Percentiles rank a stretch among this genome's conserved stretches.
These are phyloP conservation scores for Parthenolecanium corni DNA, from an alignment of 2,888 invertebrate species.

Conservation along the genomic window DNA sequence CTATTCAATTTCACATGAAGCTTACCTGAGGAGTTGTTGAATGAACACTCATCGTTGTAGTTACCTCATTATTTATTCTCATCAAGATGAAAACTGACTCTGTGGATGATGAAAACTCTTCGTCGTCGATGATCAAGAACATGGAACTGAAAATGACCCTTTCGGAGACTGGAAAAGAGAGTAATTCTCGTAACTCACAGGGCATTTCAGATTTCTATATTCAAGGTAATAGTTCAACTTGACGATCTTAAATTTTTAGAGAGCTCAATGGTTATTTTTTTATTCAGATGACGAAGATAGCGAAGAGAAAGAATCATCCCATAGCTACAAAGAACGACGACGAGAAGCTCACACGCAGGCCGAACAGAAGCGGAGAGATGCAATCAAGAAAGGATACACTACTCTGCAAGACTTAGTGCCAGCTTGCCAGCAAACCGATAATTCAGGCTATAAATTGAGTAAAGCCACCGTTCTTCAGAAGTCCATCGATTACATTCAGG, in stretches of 20 bases:
- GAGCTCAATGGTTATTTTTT: neutral
- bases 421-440: conserved; percentile 83
- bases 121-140: neutral
- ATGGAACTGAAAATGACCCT: neutral
- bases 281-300: conserved; percentile 49
- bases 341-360: conserved; percentile 93
- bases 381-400: conserved; percentile 94
- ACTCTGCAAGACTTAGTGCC: conserved; percentile 85
- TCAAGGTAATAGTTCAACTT: conserved; percentile 7
- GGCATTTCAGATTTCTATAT: conserved; percentile 11
- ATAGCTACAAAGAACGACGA: conserved; percentile 84
- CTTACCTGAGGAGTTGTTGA: no score
- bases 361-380: conserved; percentile 91
- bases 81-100: conserved; percentile 11
- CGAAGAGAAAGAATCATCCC: conserved; percentile 48
- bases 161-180: conserved; percentile 7
- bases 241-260: neutral
- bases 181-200: conserved; percentile 2
- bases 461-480: conserved; percentile 92
- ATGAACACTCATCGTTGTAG: no score
- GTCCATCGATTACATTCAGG: conserved; percentile 75
- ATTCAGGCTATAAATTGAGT: conserved; percentile 85
- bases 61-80: no score
- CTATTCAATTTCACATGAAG: no score
- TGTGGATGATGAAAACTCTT: neutral